These are phyloP conservation scores for Listronotus oregonensis DNA, from an alignment of 1,140 invertebrate species.

Conservation along the genomic window DNA sequence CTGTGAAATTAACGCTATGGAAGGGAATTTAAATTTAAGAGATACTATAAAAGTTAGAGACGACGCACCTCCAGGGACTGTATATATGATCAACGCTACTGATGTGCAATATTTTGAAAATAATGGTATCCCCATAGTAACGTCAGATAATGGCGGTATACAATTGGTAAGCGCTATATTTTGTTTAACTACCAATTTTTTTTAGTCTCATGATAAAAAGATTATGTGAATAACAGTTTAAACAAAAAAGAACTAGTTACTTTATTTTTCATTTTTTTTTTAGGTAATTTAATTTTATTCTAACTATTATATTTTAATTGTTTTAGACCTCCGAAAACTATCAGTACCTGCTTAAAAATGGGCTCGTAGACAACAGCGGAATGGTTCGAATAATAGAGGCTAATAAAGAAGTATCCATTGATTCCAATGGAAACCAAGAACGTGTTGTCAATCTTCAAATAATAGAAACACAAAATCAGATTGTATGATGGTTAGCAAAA, in stretches of 20 bases:
- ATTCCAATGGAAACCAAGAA: slow-evolving; percentile 33
- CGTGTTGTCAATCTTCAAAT: slow-evolving; percentile 47
- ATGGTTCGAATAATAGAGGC: slow-evolving; percentile 37
- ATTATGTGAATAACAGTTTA: too few species aligned
- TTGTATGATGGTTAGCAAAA: slow-evolving; percentile 38
- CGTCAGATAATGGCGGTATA: slow-evolving; percentile 40
- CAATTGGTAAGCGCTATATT: slow-evolving; percentile 18
- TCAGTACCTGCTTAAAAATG: slow-evolving; percentile 44
- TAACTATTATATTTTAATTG: too few species aligned
- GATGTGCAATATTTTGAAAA: slow-evolving; percentile 46
- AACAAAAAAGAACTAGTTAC: too few species aligned
- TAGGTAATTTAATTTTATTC: too few species aligned
- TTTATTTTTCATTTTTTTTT: too few species aligned
- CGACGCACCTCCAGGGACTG: slow-evolving; percentile 39
- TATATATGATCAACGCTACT: slow-evolving; percentile 44
- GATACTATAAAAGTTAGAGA: slow-evolving; percentile 39
- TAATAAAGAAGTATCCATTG: slow-evolving; percentile 23
- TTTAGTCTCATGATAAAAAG: neutral
- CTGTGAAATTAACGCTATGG: slow-evolving; percentile 12
- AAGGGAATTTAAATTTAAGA: slow-evolving; percentile 21
- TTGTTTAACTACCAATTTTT: neutral
- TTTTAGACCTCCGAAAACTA: slow-evolving; percentile 36
- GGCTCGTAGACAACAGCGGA: slow-evolving; percentile 35
- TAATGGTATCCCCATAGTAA: slow-evolving; percentile 39
- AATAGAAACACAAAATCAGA: slow-evolving; percentile 41